Conservation (phyloP, 2,113 vertebrate species). For the Serilophus lunatus region DNA sequence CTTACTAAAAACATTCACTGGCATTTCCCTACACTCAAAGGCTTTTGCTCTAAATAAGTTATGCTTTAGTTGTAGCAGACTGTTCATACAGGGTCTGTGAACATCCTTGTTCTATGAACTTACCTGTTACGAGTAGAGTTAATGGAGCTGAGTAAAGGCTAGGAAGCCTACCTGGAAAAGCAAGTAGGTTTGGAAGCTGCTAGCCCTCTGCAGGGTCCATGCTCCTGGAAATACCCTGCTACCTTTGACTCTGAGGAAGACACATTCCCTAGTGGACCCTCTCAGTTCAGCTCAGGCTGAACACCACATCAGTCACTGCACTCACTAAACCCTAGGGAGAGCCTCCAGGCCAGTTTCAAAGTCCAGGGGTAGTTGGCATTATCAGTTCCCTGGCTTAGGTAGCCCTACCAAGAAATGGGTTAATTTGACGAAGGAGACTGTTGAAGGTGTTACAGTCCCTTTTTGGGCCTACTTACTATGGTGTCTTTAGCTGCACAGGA, state of each 20-base stretch:
- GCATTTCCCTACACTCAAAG: no score
- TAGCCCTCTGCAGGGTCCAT: background rate
- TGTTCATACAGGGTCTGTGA: background rate
- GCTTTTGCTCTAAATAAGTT: background rate
- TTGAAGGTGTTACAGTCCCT: background rate
- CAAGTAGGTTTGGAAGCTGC: background rate
- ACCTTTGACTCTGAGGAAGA: background rate
- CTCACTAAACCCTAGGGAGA: background rate
- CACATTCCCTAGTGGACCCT: background rate
- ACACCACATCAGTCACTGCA: background rate
- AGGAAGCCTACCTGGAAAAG: background rate
- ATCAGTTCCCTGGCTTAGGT: background rate
- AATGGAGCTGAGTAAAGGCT: background rate
- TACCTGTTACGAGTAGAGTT: accelerated
- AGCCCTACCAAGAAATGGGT: background rate
- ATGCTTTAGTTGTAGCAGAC: background rate
- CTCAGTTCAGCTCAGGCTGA: background rate
- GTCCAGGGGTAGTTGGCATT: background rate
- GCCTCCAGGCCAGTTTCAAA: background rate
- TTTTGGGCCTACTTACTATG: background rate
- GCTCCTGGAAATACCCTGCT: background rate
- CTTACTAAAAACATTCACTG: no score
- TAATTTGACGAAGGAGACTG: background rate
- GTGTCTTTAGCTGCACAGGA: background rate
- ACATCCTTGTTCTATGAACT: background rate